Base-by-base conservation (phyloP, 2,113 vertebrate genomes). In the Salvelinus fontinalis region DNA sequence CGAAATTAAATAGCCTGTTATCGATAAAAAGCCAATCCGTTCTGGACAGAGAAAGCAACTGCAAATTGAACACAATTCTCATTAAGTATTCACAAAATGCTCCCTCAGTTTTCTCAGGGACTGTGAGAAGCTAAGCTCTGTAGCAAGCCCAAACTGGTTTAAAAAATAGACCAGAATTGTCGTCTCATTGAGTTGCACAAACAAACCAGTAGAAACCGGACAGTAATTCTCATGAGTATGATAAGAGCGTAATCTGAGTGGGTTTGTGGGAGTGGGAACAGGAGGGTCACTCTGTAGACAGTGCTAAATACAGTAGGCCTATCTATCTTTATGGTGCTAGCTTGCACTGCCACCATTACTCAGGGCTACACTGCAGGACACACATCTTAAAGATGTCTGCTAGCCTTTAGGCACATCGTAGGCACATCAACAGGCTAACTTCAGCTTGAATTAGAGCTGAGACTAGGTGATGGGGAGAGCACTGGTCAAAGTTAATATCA, bases 341-440 rank as follows among this genome's bases (percentile, higher is more conserved):
- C 22, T 39, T 26, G 49, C 39, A 68, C 70, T 73, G 13, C 31
- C 34, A 70, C 34, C 13, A 2, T 2, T 34, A 16, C 13, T 64
- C 16, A 3, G 18, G 18, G 18, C 22, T 9, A n/a, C 29, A 27
- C 29, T 68, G 39, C 39, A 39, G 39, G 39, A 39, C 18, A 34
- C 27, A 5, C 14, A 6, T 39, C 29, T 31, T 4, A 44, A 75
- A 29, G 48, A 67, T 11, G 54, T 76, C 82, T 80, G 81, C 79
- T 70, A 80, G 4, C 65, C 24, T 77, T 84, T 64, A 74, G n/a
- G 20, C 39, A 74, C 39, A 39, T 34, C 6, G 6, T 34, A 34
- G 34, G 6, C 6, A 34, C 34, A 1, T 81, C 64, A 72, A 26
- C 74, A 74, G 12, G 29, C 66, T 39, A 18, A 18, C 51, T 54